phyloP scores from a whole-genome alignment of 2,797 vertebrate genomes.

The Scleropages formosus region DNA sequence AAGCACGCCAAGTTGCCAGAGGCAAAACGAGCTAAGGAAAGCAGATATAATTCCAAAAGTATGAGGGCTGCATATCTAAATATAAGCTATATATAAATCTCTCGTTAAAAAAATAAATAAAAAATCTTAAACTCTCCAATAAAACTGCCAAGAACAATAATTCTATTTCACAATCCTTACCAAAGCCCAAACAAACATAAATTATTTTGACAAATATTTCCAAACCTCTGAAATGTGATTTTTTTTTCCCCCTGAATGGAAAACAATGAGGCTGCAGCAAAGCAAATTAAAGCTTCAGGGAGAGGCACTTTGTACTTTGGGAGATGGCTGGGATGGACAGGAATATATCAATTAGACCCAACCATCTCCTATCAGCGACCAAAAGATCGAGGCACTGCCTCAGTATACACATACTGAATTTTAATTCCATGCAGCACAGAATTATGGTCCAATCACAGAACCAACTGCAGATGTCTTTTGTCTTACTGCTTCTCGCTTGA shows the following conservation, averaged over 20 bases:
- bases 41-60: slow-evolving; percentile 48
- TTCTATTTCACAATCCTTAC: slow-evolving; percentile 53
- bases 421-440: too few relatives aligned
- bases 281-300: background rate
- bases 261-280: background rate
- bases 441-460: too few relatives aligned
- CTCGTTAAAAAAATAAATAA: slow-evolving; percentile 53
- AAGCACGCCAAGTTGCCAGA: slow-evolving; percentile 20
- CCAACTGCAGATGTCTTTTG: too few relatives aligned
- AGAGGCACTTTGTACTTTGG: background rate
- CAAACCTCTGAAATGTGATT: slow-evolving; percentile 45
- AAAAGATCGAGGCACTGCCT: too few relatives aligned
- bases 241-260: background rate
- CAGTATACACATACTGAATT: too few relatives aligned
- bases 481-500: too few relatives aligned
- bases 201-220: slow-evolving; percentile 63
- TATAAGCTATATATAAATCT: slow-evolving; percentile 63
- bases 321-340: too few relatives aligned
- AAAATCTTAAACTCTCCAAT: slow-evolving; percentile 51
- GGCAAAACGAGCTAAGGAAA: slow-evolving; percentile 41
- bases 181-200: slow-evolving; percentile 53
- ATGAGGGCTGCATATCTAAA: slow-evolving; percentile 54
- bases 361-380: too few relatives aligned
- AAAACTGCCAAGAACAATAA: slow-evolving; percentile 63
- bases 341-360: too few relatives aligned